These are phyloP conservation scores for Nyleta sp. DNA, from an alignment of 2,888 invertebrate genomes.

Conservation along the genomic window DNA sequence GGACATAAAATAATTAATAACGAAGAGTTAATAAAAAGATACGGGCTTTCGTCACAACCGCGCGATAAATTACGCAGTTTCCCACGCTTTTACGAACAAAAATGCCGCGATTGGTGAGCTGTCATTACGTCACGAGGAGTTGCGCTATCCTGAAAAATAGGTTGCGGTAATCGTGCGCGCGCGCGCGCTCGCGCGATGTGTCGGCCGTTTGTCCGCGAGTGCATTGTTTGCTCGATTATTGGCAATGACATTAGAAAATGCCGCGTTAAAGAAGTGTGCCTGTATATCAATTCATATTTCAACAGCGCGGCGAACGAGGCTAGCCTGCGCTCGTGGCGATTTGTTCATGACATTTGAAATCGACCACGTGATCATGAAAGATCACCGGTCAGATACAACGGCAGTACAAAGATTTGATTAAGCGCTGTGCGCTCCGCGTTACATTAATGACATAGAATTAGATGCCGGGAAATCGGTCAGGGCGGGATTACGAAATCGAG, in stretches of 20 bases:
- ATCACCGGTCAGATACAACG: conserved; percentile 43
- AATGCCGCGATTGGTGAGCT: conserved; percentile 40
- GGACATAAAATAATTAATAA: conserved; percentile 45
- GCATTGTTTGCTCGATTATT: conserved; percentile 59
- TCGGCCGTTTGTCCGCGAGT: conserved; percentile 33
- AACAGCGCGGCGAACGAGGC: conserved; percentile 47
- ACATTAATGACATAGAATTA: conserved; percentile 45
- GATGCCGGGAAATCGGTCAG: conserved; percentile 36
- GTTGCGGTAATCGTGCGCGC: conserved; percentile 29
- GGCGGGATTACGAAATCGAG: conserved; percentile 31
- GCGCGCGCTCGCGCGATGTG: conserved; percentile 12
- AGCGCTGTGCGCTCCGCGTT: conserved; percentile 16
- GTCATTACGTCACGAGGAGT: conserved; percentile 41
- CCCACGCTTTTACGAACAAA: conserved; percentile 48
- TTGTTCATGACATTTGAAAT: conserved; percentile 59
- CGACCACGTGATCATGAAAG: conserved; percentile 56
- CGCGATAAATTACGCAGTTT: conserved; percentile 53
- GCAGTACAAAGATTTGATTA: conserved; percentile 29
- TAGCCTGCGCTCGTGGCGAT: conserved; percentile 49
- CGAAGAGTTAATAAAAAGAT: conserved; percentile 38
- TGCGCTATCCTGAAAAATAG: conserved; percentile 52
- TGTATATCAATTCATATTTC: conserved; percentile 42
- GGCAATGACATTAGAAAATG: conserved; percentile 63
- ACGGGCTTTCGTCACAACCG: conserved; percentile 32
- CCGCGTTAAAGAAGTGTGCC: conserved; percentile 7